A percentile compares a stretch with the other conserved stretches of the same genome.
These are phyloP conservation scores for Stomatorhinus ivindoensis DNA, from an alignment of 2,113 vertebrate species.

Conservation along the genomic window DNA sequence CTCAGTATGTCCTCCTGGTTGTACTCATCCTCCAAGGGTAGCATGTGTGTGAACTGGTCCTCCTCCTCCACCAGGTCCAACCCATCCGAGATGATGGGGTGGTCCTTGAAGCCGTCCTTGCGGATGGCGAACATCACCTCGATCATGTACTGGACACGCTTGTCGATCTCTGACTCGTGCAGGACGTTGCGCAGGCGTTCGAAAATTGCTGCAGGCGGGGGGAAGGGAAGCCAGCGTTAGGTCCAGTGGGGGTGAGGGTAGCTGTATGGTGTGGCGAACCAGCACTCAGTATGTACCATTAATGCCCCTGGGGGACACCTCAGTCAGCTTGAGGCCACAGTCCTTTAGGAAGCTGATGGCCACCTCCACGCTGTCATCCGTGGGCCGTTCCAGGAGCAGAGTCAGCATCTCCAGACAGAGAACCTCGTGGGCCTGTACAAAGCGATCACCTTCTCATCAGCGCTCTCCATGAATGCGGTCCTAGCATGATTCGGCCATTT, in stretches of 20 bases:
- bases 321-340: constrained; percentile 90
- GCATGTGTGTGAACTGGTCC: constrained; percentile 97
- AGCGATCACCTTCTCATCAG: neutral
- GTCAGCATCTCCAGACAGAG: constrained; percentile 96
- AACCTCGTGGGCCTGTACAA: constrained; percentile 84
- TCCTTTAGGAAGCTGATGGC: constrained; percentile 95
- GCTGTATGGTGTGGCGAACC: neutral
- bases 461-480: neutral
- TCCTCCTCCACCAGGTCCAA: constrained; percentile 93
- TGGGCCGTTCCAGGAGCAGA: constrained; percentile 88
- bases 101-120: constrained; percentile 97
- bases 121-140: constrained; percentile 98
- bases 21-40: constrained; percentile 94
- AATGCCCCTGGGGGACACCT: constrained; percentile 90
- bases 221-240: neutral
- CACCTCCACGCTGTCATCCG: constrained; percentile 96
- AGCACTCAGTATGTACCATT: constrained; percentile 66
- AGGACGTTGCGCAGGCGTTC: constrained; percentile 94
- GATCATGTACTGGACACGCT: constrained; percentile 98
- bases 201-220: constrained; percentile 75
- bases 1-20: constrained; percentile 86
- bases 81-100: constrained; percentile 81
- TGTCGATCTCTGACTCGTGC: constrained; percentile 93
- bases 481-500: neutral
- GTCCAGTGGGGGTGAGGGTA: neutral